phyloP scores from a whole-genome alignment of 2,113 vertebrate species.

The Bujurquina vittata region DNA sequence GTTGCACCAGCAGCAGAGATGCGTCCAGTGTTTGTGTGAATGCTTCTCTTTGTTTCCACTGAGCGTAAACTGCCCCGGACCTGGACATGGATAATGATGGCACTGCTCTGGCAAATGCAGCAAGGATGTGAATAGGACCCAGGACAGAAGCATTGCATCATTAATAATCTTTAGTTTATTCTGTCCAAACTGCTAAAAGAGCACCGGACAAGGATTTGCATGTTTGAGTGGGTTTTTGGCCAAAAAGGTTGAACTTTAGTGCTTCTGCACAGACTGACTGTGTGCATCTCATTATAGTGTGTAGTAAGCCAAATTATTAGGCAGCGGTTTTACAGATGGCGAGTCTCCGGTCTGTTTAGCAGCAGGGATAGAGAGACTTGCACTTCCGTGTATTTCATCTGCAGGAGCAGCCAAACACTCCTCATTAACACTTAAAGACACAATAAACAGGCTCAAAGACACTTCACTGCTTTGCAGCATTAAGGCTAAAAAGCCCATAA shows the following conservation, averaged over 20 bases:
- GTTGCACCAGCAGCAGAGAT: too few relatives aligned
- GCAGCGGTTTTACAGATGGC: background rate
- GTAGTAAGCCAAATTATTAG: background rate
- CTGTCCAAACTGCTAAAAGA: background rate
- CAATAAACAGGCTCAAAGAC: background rate
- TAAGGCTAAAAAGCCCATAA: background rate
- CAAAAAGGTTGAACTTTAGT: background rate
- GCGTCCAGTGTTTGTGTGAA: too few relatives aligned
- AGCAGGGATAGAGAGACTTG: background rate
- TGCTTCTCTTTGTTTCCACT: too few relatives aligned
- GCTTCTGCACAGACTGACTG: background rate
- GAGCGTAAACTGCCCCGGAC: too few relatives aligned
- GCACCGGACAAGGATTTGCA: background rate
- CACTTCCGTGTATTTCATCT: background rate
- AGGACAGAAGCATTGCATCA: background rate
- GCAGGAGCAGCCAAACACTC: background rate
- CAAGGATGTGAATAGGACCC: background rate
- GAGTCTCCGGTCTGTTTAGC: too few relatives aligned
- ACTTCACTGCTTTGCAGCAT: background rate
- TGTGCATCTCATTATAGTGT: background rate
- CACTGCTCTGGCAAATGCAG: background rate
- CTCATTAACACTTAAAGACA: background rate
- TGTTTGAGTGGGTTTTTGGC: background rate
- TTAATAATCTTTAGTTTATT: accelerated
- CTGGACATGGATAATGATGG: background rate